phyloP scores from a whole-genome alignment of 2,888 invertebrate genomes.

The Invenusta paracnida region DNA sequence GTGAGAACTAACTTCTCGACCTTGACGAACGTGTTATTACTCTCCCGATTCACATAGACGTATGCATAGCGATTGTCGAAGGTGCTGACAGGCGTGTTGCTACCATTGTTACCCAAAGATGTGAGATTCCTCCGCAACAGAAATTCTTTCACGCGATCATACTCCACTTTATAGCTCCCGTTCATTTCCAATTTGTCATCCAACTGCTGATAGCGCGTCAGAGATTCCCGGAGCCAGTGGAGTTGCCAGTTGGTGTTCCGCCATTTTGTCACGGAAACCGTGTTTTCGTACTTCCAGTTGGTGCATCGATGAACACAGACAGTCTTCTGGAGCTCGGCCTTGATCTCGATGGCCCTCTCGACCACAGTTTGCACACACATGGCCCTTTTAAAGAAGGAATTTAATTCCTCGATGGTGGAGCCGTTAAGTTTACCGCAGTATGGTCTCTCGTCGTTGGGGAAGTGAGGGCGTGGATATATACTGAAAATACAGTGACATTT shows the following conservation, averaged over 20 bases:
- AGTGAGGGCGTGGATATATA: constrained; percentile 24
- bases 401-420: background rate
- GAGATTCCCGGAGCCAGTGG: constrained; percentile 39
- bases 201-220: background rate
- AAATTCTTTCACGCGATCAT: constrained; percentile 12
- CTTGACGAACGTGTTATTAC: constrained; percentile 41
- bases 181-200: background rate
- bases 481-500: constrained; percentile 43
- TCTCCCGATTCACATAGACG: constrained; percentile 37
- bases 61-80: constrained; percentile 42
- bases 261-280: constrained; percentile 42
- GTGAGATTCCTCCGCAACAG: constrained; percentile 13
- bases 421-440: constrained; percentile 38
- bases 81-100: background rate
- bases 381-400: background rate
- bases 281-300: constrained; percentile 10
- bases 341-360: background rate
- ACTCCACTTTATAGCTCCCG: background rate
- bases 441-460: constrained; percentile 20
- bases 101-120: background rate
- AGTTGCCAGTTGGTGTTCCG: constrained; percentile 38
- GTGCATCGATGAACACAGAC: constrained; percentile 39
- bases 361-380: background rate
- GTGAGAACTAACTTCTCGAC: constrained; percentile 42
- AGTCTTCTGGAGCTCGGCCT: background rate